Evolutionary conservation across 1,140 invertebrate genomes (phyloP), one percentile per base, ranked within the genome.

Genomic region (Tetramorium parvispinum): DNA sequence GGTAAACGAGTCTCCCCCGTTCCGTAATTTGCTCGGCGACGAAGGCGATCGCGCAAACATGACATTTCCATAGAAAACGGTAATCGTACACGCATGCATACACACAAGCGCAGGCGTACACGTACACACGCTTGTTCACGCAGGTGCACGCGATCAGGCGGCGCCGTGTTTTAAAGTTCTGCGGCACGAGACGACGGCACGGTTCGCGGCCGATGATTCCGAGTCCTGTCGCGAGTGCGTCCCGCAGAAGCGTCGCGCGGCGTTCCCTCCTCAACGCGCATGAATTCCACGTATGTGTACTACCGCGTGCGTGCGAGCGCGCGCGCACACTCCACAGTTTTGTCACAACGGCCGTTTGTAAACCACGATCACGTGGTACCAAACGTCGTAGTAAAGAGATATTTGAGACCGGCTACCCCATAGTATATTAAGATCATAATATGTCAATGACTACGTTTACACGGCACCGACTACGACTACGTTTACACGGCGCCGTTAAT

Each of bases 351-450:
- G 46, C 83, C 88, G 87, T 89, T 90, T 89, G 86, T 89, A 90
- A 89, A 90, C 86, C 49, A 59, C 43, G 68, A 55, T 90, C 89
- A 90, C 89, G 89, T 90, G 89, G 86, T 90, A 63, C 59, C 27
- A 1, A 27, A 27, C 27, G 27, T 27, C 27, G 27, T 27, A 27
- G 27, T 1, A 27, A 1, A 27, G 27, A 27, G 27, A 27, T 1
- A 27, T 27, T 1, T 27, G 27, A 27, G 27, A n/a, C n/a, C 27
- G 27, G 27, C 27, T 27, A 27, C 1, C 27, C 27, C 27, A n/a
- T n/a, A n/a, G n/a, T n/a, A n/a, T n/a, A n/a, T n/a, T n/a, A n/a
- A n/a, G n/a, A n/a, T n/a, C n/a, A n/a, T n/a, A n/a, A n/a, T n/a
- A n/a, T n/a, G n/a, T n/a, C n/a, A n/a, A n/a, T n/a, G n/a, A n/a